Evolutionary conservation across 1,140 invertebrate species (phyloP).

Genomic region (Oryctes rhinoceros): DNA sequence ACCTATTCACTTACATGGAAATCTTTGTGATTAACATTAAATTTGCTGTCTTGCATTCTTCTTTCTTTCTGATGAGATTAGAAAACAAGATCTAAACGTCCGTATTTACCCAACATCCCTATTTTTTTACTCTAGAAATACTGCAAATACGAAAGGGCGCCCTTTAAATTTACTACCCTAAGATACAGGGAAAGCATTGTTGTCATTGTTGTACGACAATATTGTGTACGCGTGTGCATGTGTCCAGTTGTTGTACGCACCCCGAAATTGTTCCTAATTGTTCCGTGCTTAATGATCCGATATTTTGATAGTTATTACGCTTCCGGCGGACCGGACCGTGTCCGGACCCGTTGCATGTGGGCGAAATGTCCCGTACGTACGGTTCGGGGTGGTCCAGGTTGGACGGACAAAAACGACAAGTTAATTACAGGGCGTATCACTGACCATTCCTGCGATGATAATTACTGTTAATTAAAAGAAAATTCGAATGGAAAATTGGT

Average conservation of each 20-base stretch:
- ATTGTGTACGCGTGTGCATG: neutral
- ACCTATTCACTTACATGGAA: too few relatives aligned
- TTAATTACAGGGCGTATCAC: conserved; percentile 23
- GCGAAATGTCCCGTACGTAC: neutral
- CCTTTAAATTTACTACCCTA: neutral
- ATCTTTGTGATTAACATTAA: too few relatives aligned
- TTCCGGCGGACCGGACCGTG: neutral
- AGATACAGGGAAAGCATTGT: neutral
- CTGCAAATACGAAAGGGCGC: too few relatives aligned
- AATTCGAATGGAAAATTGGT: conserved; percentile 27
- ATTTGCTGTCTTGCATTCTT: too few relatives aligned
- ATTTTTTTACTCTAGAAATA: too few relatives aligned
- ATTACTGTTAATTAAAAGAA: conserved; percentile 30
- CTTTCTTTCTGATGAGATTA: too few relatives aligned
- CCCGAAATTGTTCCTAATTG: conserved; percentile 28
- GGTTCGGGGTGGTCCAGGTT: neutral
- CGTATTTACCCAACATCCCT: too few relatives aligned
- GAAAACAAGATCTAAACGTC: too few relatives aligned
- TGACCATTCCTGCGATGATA: neutral
- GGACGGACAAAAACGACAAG: conserved; percentile 20
- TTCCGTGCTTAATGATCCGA: conserved; percentile 31
- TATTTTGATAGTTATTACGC: conserved; percentile 22
- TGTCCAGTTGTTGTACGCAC: conserved; percentile 7
- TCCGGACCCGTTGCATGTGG: neutral
- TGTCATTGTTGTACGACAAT: neutral